Evolutionary conservation across 92 coral and sea anemone species (phyloP).

Genomic region (Blastomussa wellsi): DNA sequence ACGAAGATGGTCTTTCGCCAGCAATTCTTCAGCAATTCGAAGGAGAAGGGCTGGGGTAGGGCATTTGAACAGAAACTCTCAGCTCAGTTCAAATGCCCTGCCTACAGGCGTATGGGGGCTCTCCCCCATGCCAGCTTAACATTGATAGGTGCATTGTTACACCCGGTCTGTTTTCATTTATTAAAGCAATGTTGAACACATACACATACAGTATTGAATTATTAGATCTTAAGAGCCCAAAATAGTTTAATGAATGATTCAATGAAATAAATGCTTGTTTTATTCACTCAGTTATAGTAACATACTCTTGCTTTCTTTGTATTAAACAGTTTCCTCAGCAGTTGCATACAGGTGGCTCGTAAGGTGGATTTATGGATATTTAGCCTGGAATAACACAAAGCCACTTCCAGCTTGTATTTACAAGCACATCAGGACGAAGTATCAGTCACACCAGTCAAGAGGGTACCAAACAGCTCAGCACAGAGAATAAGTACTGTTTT

Average conservation of each 20-base stretch:
- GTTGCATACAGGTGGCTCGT: constrained; percentile 52
- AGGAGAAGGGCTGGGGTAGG: too few species aligned
- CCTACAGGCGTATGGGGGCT: too few species aligned
- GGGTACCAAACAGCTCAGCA: background rate
- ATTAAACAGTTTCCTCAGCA: constrained; percentile 31
- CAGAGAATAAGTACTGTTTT: background rate
- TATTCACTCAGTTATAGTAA: too few species aligned
- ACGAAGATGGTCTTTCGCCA: constrained; percentile 26
- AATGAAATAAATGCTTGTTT: background rate
- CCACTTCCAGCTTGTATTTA: constrained; percentile 69
- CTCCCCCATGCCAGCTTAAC: too few species aligned
- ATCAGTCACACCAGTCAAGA: constrained; percentile 7
- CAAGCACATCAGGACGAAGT: constrained; percentile 41
- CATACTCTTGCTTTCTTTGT: background rate
- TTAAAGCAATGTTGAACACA: too few species aligned
- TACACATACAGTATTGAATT: too few species aligned
- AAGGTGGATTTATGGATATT: constrained; percentile 43
- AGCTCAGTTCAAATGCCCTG: too few species aligned
- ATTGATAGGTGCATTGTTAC: too few species aligned
- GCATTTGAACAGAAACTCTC: too few species aligned
- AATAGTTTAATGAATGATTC: background rate
- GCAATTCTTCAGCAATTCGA: constrained; percentile 7
- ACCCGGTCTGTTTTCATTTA: too few species aligned
- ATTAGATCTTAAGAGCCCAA: too few species aligned
- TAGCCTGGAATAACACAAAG: constrained; percentile 59